Conservation (phyloP, 2,797 vertebrate genomes). For the Phyllotis vaccarum region DNA sequence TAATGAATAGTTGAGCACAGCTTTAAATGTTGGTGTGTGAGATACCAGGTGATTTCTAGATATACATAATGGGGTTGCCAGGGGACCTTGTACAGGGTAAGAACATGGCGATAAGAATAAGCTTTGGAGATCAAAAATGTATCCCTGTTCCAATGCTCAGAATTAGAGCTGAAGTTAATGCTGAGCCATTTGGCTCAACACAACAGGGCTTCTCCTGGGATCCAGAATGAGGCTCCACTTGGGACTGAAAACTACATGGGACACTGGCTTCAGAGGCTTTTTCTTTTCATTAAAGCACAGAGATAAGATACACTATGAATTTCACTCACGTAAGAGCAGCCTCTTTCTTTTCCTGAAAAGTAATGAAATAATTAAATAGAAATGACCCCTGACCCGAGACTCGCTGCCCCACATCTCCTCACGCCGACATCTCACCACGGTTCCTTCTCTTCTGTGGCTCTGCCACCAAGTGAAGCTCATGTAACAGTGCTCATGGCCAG, state of each 20-base stretch:
- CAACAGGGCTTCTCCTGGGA: neutral
- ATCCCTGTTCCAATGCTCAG: neutral
- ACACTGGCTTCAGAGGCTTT: slow-evolving; percentile 34
- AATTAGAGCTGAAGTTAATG: slow-evolving; percentile 44
- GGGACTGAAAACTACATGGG: neutral
- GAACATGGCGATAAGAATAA: neutral
- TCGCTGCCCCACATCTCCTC: slow-evolving; percentile 24
- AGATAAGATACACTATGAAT: slow-evolving; percentile 76
- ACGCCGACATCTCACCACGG: neutral
- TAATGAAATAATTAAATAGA: slow-evolving; percentile 84
- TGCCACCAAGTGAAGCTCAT: slow-evolving; percentile 72
- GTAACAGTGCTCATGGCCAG: slow-evolving; percentile 80
- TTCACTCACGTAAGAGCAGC: slow-evolving; percentile 73
- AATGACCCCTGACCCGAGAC: slow-evolving; percentile 67
- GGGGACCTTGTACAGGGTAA: neutral
- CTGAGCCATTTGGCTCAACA: neutral
- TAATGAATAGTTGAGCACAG: neutral
- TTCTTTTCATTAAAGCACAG: slow-evolving; percentile 71
- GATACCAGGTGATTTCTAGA: neutral
- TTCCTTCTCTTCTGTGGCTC: slow-evolving; percentile 59
- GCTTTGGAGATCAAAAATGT: neutral
- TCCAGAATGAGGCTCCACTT: neutral
- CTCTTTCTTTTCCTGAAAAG: slow-evolving; percentile 74
- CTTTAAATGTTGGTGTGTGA: neutral
- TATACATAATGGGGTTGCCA: neutral